phyloP scores from a whole-genome alignment of 2,797 vertebrate species.

The Poeciliopsis gracilis region DNA sequence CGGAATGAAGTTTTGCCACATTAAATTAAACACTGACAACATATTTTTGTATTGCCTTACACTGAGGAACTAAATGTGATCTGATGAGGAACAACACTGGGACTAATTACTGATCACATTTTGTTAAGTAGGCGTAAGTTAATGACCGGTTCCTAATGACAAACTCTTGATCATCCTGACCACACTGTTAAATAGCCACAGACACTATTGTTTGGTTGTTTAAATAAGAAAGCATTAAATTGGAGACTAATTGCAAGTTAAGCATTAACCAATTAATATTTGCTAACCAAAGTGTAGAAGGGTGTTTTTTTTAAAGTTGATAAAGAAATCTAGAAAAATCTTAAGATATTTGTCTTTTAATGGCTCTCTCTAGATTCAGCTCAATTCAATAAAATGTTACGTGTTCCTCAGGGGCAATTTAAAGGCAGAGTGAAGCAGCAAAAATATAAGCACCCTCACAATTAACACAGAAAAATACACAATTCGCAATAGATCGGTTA shows the following conservation, averaged over 20 bases:
- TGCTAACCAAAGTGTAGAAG: background rate
- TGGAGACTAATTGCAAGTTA: background rate
- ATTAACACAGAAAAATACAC: background rate
- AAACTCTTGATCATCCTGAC: slow-evolving; percentile 2
- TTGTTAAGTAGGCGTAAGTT: background rate
- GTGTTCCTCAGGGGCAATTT: background rate
- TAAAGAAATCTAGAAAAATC: background rate
- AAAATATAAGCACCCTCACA: background rate
- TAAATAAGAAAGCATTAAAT: slow-evolving; percentile 2
- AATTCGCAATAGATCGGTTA: background rate
- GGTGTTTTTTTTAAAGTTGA: background rate
- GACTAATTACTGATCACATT: background rate
- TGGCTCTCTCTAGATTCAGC: background rate
- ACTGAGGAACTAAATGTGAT: background rate
- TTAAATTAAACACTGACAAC: background rate
- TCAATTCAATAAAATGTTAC: background rate
- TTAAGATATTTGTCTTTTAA: background rate
- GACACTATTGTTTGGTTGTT: background rate
- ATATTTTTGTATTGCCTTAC: background rate
- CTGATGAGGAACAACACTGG: background rate
- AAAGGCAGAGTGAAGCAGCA: background rate
- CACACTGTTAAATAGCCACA: background rate
- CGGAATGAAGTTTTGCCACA: background rate
- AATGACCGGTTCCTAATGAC: background rate
- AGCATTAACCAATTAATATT: background rate